phyloP scores from a whole-genome alignment of 1,140 invertebrate genomes.

The Ceratoteleas bidentatus region DNA sequence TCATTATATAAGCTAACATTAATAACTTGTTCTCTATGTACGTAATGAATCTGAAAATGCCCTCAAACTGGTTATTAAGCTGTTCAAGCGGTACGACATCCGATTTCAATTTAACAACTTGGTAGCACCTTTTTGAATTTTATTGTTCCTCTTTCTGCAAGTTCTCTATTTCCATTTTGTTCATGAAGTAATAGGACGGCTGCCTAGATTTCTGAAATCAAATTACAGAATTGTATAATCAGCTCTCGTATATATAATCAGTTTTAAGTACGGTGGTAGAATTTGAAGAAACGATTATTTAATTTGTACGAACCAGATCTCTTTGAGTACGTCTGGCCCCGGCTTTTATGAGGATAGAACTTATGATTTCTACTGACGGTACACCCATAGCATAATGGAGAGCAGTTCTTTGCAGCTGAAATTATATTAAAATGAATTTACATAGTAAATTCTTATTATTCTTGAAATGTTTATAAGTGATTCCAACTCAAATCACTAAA shows the following conservation, averaged over 20 bases:
- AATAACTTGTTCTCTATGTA: too few relatives aligned
- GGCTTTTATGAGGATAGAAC: slow-evolving; percentile 88
- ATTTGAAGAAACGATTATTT: too few relatives aligned
- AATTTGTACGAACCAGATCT: slow-evolving; percentile 91
- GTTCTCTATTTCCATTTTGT: slow-evolving; percentile 91
- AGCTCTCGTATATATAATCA: too few relatives aligned
- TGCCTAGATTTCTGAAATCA: slow-evolving; percentile 89
- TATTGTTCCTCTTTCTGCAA: slow-evolving; percentile 91
- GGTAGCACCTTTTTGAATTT: background rate
- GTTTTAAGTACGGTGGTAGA: too few relatives aligned
- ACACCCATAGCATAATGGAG: slow-evolving; percentile 95
- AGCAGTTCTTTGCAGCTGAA: slow-evolving; percentile 91
- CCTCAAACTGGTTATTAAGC: background rate
- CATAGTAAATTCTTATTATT: slow-evolving; percentile 27
- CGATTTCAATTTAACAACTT: background rate
- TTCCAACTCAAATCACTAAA: too few relatives aligned
- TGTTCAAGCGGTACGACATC: too few relatives aligned
- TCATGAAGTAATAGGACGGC: slow-evolving; percentile 96
- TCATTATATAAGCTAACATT: too few relatives aligned
- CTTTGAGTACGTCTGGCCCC: slow-evolving; percentile 91
- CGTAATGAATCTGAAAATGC: background rate
- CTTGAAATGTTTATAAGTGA: too few relatives aligned
- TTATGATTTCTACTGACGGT: slow-evolving; percentile 90
- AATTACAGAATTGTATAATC: too few relatives aligned
- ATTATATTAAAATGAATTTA: slow-evolving; percentile 41